phyloP scores from a whole-genome alignment of 2,888 invertebrate species.

The Dicyrtomina minuta region DNA sequence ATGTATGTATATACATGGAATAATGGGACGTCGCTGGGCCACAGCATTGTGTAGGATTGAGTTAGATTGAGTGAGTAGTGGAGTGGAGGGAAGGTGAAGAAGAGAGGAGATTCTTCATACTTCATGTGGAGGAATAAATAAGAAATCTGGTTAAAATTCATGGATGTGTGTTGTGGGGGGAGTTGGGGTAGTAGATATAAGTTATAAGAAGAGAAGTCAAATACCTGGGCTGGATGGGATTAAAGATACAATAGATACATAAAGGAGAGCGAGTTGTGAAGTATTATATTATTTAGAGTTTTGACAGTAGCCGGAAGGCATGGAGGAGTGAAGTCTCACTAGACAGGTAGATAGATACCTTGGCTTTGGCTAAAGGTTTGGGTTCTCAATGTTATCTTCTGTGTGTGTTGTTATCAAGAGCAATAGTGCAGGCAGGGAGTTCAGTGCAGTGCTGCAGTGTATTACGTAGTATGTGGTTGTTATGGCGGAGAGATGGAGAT shows the following conservation, averaged over 20 bases:
- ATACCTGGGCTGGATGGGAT: slow-evolving; percentile 1
- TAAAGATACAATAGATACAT: slow-evolving; percentile 8
- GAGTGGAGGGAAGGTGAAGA: background rate
- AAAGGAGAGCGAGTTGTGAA: slow-evolving; percentile 17
- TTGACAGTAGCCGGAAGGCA: slow-evolving; percentile 49
- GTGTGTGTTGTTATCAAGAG: slow-evolving; percentile 24
- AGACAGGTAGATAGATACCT: background rate
- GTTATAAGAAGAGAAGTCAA: slow-evolving; percentile 5
- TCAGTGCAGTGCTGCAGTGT: too few species aligned
- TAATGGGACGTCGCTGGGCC: background rate
- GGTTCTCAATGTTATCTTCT: too few species aligned
- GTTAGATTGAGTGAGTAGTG: slow-evolving; percentile 17
- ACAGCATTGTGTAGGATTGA: slow-evolving; percentile 10
- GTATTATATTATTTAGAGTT: slow-evolving; percentile 51
- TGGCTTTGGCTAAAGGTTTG: background rate
- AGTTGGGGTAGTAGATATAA: slow-evolving; percentile 20
- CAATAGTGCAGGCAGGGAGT: background rate
- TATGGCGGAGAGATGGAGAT: background rate
- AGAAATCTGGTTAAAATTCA: slow-evolving; percentile 30
- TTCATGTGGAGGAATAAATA: slow-evolving; percentile 31
- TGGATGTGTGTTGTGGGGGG: slow-evolving; percentile 15
- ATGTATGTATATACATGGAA: background rate
- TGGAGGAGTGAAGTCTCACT: slow-evolving; percentile 20
- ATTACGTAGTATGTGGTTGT: too few species aligned
- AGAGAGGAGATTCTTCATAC: slow-evolving; percentile 10